A percentile compares a stretch with the other conserved stretches of the same genome.
Evolutionary conservation across 1,140 invertebrate genomes (phyloP).

Genomic region (Agraylea sexmaculata): DNA sequence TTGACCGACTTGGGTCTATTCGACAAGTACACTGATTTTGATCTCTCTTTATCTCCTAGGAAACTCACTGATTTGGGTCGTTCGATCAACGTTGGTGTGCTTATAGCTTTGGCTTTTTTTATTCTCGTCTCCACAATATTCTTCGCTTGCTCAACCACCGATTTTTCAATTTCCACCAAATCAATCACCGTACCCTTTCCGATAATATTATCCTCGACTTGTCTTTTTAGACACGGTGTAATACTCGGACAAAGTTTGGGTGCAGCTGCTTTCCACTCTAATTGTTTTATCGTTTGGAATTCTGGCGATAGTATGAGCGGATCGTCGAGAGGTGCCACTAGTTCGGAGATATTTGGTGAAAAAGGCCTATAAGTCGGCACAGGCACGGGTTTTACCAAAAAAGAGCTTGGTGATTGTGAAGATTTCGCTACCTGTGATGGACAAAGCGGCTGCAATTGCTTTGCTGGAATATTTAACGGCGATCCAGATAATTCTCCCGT

Average conservation of each 20-base stretch:
- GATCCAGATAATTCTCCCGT: too few species aligned
- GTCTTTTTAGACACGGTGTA: background rate
- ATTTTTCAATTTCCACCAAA: background rate
- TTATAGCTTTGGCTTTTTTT: too few species aligned
- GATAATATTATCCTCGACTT: background rate
- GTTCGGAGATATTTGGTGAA: slow-evolving; percentile 25
- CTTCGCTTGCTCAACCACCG: background rate
- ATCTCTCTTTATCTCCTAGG: too few species aligned
- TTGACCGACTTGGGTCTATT: too few species aligned
- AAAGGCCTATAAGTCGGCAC: slow-evolving; percentile 28
- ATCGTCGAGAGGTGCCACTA: slow-evolving; percentile 27
- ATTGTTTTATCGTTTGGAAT: slow-evolving; percentile 18
- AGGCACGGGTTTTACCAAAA: slow-evolving; percentile 4
- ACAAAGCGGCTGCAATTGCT: slow-evolving; percentile 13
- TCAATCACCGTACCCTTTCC: background rate
- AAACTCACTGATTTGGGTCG: too few species aligned
- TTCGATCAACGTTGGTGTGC: background rate
- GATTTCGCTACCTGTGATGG: slow-evolving; percentile 25
- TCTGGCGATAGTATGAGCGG: slow-evolving; percentile 29
- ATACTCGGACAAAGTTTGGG: background rate
- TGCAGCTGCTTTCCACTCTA: slow-evolving; percentile 9
- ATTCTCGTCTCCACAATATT: background rate
- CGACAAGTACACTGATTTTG: too few species aligned
- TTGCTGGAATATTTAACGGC: too few species aligned
- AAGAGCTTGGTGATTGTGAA: slow-evolving; percentile 14